Conservation (phyloP, 2,888 invertebrate genomes). For the Drosophila macrothrix region DNA sequence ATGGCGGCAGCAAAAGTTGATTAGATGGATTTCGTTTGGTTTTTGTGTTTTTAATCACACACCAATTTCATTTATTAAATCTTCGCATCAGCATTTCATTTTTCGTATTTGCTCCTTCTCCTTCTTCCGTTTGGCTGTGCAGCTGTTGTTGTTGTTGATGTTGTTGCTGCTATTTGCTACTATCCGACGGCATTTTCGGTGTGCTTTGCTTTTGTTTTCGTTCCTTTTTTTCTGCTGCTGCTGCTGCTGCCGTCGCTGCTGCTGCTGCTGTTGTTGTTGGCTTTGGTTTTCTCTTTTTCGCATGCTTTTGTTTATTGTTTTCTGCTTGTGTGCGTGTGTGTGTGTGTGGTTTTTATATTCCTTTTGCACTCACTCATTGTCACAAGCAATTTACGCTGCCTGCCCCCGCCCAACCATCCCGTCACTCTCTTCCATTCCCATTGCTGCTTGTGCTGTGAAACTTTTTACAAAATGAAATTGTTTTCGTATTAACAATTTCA, state of each 20-base stretch:
- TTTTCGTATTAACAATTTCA: slow-evolving; percentile 82
- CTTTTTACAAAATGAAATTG: slow-evolving; percentile 82
- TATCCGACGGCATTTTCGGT: slow-evolving; percentile 65
- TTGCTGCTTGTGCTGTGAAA: slow-evolving; percentile 50
- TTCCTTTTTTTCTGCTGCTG: slow-evolving; percentile 14
- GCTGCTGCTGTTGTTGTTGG: neutral
- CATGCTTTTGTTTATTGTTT: slow-evolving; percentile 59
- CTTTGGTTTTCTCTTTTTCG: slow-evolving; percentile 53
- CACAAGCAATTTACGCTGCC: slow-evolving; percentile 80
- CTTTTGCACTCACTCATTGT: slow-evolving; percentile 77
- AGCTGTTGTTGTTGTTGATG: slow-evolving; percentile 27
- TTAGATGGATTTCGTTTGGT: slow-evolving; percentile 85
- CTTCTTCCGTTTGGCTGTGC: slow-evolving; percentile 26
- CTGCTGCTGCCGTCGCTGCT: slow-evolving; percentile 11
- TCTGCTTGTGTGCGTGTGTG: slow-evolving; percentile 31
- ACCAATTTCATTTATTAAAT: slow-evolving; percentile 85
- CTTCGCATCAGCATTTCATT: slow-evolving; percentile 84
- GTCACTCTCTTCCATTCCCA: neutral
- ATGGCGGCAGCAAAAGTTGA: slow-evolving; percentile 82
- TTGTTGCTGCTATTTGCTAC: slow-evolving; percentile 16
- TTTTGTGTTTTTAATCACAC: slow-evolving; percentile 86
- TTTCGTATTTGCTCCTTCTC: slow-evolving; percentile 60
- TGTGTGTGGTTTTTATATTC: slow-evolving; percentile 51
- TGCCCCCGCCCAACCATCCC: slow-evolving; percentile 30
- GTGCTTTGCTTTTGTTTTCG: slow-evolving; percentile 35